A percentile compares a stretch with the other conserved stretches of the same genome.
phyloP scores from a whole-genome alignment of 30 jellyfish, hydroid and myxozoan genomes.

The Nemopilema nomurai region DNA sequence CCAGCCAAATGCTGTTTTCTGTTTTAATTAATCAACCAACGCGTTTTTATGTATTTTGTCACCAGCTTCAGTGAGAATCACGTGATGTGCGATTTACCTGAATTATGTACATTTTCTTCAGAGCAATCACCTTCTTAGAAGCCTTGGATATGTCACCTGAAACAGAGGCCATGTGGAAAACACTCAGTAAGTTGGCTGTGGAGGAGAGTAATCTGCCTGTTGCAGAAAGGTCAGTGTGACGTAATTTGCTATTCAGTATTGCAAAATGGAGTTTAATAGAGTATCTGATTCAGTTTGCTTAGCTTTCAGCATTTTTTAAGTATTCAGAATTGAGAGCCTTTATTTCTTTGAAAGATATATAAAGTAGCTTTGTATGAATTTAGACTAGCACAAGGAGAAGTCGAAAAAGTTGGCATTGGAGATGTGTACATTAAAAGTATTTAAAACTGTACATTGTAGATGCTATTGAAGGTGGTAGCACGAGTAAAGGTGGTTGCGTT shows the following conservation, averaged over 20 bases:
- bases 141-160: slow-evolving; percentile 80
- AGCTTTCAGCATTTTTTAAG: too few relatives aligned
- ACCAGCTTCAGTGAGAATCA: too few relatives aligned
- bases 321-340: neutral
- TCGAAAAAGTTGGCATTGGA: neutral
- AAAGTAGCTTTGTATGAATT: neutral
- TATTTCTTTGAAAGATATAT: too few relatives aligned
- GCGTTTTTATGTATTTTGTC: too few relatives aligned
- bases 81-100: too few relatives aligned
- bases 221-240: slow-evolving; percentile 67
- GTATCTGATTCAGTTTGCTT: too few relatives aligned
- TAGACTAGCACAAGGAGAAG: neutral
- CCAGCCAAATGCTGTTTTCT: too few relatives aligned
- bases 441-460: too few relatives aligned
- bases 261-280: too few relatives aligned
- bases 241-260: neutral
- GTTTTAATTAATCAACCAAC: too few relatives aligned
- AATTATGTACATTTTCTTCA: slow-evolving; percentile 50
- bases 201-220: slow-evolving; percentile 67
- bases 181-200: slow-evolving; percentile 75
- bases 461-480: neutral
- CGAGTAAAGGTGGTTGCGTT: neutral
- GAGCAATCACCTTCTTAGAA: slow-evolving; percentile 72
- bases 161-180: slow-evolving; percentile 96
- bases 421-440: neutral